Evolutionary conservation across 2,888 invertebrate genomes (phyloP), one percentile per base, ranked within the genome.

Genomic region (Pachycephus smyrnensis): DNA sequence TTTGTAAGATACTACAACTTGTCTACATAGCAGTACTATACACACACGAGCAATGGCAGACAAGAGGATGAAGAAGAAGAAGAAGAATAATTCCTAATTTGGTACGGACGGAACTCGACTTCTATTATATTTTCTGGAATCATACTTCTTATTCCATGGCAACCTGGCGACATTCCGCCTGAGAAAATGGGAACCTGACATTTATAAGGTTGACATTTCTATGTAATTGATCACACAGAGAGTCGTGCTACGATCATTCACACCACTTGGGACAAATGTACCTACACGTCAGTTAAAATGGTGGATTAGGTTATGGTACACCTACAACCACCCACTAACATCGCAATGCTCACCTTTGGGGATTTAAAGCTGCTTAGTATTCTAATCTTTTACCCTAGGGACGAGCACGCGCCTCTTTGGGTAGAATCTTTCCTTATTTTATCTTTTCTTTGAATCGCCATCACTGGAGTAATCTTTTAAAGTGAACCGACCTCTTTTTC

Each of bases 1-100:
- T 85, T 84, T 86, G 23, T 23, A 23, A 55, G 9, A 55, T 55
- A 55, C 55, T 9, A 55, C 55, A 2, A 23, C 55, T 6, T 23
- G 23, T 23, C 23, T 23, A 23, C 23, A 23, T 55, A 2, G 23
- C 23, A 23, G 2, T 23, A 55, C 23, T 23, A 0, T 23, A 55
- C 23, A 23, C 23, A 0, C 9, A 9, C 40, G 40, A 23, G 2
- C 9, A 55, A 55, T 55, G 23, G 40, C 9, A 9, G 40, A 55
- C 40, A 23, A 55, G 40, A 55, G 40, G 40, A 4, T 55, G 40
- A 55, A 15, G 40, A 55, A 55, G 23, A 55, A 55, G 23, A 23
- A 55, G 55, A 55, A 9, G 55, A 55, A 55, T 55, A 23, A 55
- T 55, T 55, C 23, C 9, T 1, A 23, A 55, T 23, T 23, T 23